A percentile compares a stretch with the other conserved stretches of the same genome.
phyloP scores from a whole-genome alignment of 1,140 invertebrate genomes.

The Drosophila repletoides region DNA sequence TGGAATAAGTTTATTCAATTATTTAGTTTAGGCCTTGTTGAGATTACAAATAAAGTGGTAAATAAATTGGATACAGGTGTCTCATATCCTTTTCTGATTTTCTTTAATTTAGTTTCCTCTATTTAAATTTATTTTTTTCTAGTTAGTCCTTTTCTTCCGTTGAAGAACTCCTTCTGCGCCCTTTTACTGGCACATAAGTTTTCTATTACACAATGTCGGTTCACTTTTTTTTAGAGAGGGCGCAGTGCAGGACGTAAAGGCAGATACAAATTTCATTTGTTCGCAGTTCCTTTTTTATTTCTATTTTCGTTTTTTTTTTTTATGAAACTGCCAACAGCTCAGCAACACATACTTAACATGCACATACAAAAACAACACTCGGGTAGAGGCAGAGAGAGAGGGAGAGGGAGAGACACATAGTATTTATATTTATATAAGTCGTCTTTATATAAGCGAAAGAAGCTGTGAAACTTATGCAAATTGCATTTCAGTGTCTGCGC shows the following conservation, averaged over 20 bases:
- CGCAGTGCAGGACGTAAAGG: slow-evolving; percentile 49
- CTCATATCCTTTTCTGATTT: no score
- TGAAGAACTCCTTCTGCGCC: background rate
- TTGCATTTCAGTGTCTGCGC: slow-evolving; percentile 79
- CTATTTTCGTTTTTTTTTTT: slow-evolving; percentile 22
- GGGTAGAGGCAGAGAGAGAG: no score
- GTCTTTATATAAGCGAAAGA: slow-evolving; percentile 72
- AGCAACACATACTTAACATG: slow-evolving; percentile 73
- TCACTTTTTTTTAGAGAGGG: background rate
- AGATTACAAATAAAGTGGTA: no score
- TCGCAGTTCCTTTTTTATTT: slow-evolving; percentile 6
- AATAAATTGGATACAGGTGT: no score
- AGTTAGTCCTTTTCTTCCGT: slow-evolving; percentile 28
- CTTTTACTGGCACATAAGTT: slow-evolving; percentile 21
- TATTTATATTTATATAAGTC: slow-evolving; percentile 80
- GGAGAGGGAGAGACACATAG: slow-evolving; percentile 76
- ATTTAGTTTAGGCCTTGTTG: no score
- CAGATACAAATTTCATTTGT: slow-evolving; percentile 66
- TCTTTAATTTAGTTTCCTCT: no score
- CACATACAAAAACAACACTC: slow-evolving; percentile 12
- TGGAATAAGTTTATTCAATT: no score
- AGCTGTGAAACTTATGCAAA: slow-evolving; percentile 81
- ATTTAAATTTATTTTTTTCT: no score
- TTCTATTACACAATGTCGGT: slow-evolving; percentile 48
- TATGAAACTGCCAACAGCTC: slow-evolving; percentile 73